A percentile compares a stretch with the other conserved stretches of the same genome.
Evolutionary conservation across 30 jellyfish, hydroid and myxozoan genomes (phyloP).

Genomic region (Pseudorhiza aurosa): DNA sequence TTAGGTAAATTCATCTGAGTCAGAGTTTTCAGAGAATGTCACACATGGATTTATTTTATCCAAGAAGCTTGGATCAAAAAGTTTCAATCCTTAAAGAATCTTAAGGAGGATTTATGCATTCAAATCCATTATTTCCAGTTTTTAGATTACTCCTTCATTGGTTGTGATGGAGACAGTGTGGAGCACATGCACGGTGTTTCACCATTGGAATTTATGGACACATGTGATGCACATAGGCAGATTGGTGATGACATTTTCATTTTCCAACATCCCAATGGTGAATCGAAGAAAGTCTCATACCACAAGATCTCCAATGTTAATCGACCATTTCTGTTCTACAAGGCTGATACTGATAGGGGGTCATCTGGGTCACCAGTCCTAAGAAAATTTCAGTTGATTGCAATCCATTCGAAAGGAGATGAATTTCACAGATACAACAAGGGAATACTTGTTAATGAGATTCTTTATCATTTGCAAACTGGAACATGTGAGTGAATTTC

Average conservation of each 20-base stretch:
- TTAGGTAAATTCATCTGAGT: no score
- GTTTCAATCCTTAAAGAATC: no score
- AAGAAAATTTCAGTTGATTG: constrained; percentile 67
- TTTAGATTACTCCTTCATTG: constrained; percentile 89
- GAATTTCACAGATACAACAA: constrained; percentile 77
- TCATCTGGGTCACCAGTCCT: constrained; percentile 97
- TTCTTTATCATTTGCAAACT: constrained; percentile 65
- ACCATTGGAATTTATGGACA: constrained; percentile 80
- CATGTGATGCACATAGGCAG: constrained; percentile 20
- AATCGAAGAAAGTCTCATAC: constrained; percentile 80
- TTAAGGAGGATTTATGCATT: neutral
- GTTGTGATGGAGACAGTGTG: constrained; percentile 76
- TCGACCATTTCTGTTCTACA: constrained; percentile 83
- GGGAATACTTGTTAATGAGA: constrained; percentile 91
- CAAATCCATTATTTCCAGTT: constrained; percentile 27
- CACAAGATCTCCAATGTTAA: constrained; percentile 64
- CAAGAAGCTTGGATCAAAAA: no score
- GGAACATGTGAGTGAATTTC: constrained; percentile 93
- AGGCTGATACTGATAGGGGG: constrained; percentile 96
- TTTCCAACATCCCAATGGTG: constrained; percentile 96
- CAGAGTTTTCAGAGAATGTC: no score
- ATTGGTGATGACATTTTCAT: constrained; percentile 84
- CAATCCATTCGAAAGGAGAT: constrained; percentile 93
- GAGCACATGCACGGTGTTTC: constrained; percentile 66
- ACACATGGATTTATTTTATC: no score